Conservation (phyloP, 2,888 invertebrate genomes). For the Drosophila meridiana region DNA sequence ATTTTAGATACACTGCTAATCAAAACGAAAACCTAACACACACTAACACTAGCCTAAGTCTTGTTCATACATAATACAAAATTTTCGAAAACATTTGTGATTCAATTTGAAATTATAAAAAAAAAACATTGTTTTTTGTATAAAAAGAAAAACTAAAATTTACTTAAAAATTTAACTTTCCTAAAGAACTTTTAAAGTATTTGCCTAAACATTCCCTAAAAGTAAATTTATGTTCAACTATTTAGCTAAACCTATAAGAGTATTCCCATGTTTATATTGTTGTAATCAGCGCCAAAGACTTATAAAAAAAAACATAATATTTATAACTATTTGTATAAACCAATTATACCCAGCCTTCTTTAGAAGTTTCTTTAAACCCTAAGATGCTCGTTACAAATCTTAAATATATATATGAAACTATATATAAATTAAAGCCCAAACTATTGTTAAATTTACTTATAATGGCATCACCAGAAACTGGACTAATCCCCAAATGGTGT, state of each 20-base stretch:
- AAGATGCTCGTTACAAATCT: constrained; percentile 48
- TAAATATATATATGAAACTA: constrained; percentile 7
- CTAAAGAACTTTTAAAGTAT: constrained; percentile 64
- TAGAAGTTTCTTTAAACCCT: constrained; percentile 44
- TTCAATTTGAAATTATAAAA: constrained; percentile 69
- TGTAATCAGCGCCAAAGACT: constrained; percentile 76
- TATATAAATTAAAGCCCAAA: constrained; percentile 37
- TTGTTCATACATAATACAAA: constrained; percentile 53
- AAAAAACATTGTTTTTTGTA: constrained; percentile 57
- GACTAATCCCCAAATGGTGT: constrained; percentile 52
- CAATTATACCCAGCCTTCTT: constrained; percentile 59
- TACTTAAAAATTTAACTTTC: constrained; percentile 37
- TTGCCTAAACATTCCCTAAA: constrained; percentile 50
- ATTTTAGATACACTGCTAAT: constrained; percentile 50
- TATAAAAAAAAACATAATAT: constrained; percentile 31
- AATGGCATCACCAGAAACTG: constrained; percentile 24
- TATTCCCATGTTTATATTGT: constrained; percentile 49
- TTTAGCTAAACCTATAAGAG: constrained; percentile 38
- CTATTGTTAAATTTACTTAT: constrained; percentile 51
- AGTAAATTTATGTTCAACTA: constrained; percentile 38
- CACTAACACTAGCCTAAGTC: constrained; percentile 64
- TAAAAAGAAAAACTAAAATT: constrained; percentile 34
- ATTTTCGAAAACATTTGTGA: constrained; percentile 73
- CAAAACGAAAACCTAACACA: constrained; percentile 26
- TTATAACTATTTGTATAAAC: constrained; percentile 32